A percentile compares a stretch with the other conserved stretches of the same genome.
phyloP scores from a whole-genome alignment of 2,797 vertebrate genomes.

The Tolypeutes matacus region DNA sequence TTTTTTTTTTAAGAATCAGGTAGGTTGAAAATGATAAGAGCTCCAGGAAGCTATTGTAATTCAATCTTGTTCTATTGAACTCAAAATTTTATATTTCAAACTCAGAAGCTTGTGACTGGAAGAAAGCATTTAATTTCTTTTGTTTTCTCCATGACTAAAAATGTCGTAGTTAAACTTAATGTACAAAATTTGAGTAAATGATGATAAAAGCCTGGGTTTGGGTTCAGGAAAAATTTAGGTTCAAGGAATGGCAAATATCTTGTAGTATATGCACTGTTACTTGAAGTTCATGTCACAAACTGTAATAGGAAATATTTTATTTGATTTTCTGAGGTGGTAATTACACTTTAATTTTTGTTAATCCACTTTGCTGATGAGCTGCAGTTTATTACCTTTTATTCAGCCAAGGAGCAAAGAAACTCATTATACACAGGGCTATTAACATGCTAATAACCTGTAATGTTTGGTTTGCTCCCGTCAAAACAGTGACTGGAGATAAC shows the following conservation, averaged over 20 bases:
- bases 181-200: not conserved
- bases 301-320: not conserved
- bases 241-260: not conserved
- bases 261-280: not conserved
- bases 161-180: conserved; percentile 3
- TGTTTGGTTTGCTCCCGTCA: not conserved
- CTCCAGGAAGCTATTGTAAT: not conserved
- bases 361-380: not conserved
- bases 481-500: not conserved
- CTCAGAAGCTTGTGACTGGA: not conserved
- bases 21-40: conserved; percentile 15
- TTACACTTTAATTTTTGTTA: not conserved
- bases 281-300: not conserved
- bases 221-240: not conserved
- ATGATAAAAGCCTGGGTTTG: not conserved
- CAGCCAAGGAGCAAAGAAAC: not conserved
- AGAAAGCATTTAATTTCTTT: not conserved
- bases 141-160: not conserved
- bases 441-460: conserved; percentile 34
- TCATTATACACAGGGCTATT: not conserved
- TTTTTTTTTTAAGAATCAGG: not conserved
- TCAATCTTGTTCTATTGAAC: conserved; percentile 13
- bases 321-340: not conserved
- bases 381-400: not conserved
- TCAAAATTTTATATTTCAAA: not conserved